A percentile compares a stretch with the other conserved stretches of the same genome.
Conservation (phyloP, 2,888 invertebrate species). For the Lacanobia wlatinum region DNA sequence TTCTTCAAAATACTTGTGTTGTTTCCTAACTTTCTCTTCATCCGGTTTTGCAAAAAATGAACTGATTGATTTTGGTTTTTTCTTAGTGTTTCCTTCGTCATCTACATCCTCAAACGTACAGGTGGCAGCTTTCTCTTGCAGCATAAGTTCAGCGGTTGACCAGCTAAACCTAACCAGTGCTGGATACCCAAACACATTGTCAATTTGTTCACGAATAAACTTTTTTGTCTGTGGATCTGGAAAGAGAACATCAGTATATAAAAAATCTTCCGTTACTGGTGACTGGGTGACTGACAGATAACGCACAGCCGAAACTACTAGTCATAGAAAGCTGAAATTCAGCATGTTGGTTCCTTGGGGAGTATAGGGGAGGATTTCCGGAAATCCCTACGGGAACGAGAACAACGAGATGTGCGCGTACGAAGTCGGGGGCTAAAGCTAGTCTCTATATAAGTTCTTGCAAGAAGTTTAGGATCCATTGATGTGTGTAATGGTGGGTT, state of each 20-base stretch:
- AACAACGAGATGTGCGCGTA: too few species aligned
- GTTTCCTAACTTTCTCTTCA: constrained; percentile 85
- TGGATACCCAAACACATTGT: constrained; percentile 98
- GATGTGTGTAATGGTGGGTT: too few species aligned
- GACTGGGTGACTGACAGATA: too few species aligned
- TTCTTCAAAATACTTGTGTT: constrained; percentile 93
- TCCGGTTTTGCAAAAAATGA: constrained; percentile 89
- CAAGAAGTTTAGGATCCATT: too few species aligned
- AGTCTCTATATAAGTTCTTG: background rate
- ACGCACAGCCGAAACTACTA: too few species aligned
- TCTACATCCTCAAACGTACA: constrained; percentile 94
- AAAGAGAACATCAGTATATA: constrained; percentile 60
- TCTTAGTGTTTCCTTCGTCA: constrained; percentile 85
- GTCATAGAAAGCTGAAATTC: too few species aligned
- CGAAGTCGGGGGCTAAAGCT: too few species aligned
- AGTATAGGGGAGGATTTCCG: too few species aligned
- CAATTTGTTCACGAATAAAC: constrained; percentile 95
- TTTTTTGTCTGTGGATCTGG: constrained; percentile 98
- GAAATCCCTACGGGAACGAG: too few species aligned
- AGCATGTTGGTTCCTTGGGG: too few species aligned
- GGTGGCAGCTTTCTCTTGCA: constrained; percentile 93
- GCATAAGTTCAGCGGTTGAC: constrained; percentile 97
- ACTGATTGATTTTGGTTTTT: constrained; percentile 91
- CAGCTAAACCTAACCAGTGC: constrained; percentile 98
- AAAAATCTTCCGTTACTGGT: background rate